Evolutionary conservation across 2,113 vertebrate genomes (phyloP).

Genomic region (Callipepla squamata): DNA sequence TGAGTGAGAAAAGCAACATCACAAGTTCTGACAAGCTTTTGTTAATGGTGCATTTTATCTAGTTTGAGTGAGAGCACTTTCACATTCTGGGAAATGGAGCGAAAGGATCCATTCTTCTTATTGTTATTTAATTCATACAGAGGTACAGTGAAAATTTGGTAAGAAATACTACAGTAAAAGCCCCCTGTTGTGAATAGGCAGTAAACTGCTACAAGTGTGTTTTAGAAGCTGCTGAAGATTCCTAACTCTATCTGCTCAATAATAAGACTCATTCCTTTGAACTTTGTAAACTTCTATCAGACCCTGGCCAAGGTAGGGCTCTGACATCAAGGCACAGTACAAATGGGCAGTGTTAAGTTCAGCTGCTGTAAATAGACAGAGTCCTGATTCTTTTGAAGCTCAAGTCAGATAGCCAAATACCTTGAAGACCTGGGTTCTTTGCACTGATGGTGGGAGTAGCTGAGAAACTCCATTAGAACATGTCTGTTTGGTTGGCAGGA

Average conservation of each 20-base stretch:
- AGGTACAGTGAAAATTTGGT: not conserved
- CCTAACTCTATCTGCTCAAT: not conserved
- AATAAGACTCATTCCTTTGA: not conserved
- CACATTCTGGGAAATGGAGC: not conserved
- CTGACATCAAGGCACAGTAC: not conserved
- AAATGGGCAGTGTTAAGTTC: not conserved
- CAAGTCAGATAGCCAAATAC: not conserved
- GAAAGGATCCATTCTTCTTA: not conserved
- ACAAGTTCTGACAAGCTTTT: slow-evolving; percentile 46
- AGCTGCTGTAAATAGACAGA: not conserved
- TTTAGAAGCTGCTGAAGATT: not conserved
- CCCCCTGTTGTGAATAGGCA: not conserved
- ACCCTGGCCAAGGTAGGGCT: not conserved
- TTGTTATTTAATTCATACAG: not conserved
- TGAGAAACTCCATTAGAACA: not conserved
- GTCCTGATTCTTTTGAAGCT: not conserved
- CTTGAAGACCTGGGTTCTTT: not conserved
- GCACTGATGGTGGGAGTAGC: not conserved
- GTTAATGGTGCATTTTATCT: slow-evolving; percentile 26
- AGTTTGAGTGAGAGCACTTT: not conserved
- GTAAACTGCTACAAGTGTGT: not conserved
- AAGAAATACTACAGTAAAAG: slow-evolving; percentile 9
- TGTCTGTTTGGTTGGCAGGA: not conserved
- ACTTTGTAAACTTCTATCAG: not conserved
- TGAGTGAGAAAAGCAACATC: not conserved